A percentile compares a stretch with the other conserved stretches of the same genome.
These are phyloP conservation scores for Cryptoblepharus egeriae DNA, from an alignment of 2,797 vertebrate species.

Conservation along the genomic window DNA sequence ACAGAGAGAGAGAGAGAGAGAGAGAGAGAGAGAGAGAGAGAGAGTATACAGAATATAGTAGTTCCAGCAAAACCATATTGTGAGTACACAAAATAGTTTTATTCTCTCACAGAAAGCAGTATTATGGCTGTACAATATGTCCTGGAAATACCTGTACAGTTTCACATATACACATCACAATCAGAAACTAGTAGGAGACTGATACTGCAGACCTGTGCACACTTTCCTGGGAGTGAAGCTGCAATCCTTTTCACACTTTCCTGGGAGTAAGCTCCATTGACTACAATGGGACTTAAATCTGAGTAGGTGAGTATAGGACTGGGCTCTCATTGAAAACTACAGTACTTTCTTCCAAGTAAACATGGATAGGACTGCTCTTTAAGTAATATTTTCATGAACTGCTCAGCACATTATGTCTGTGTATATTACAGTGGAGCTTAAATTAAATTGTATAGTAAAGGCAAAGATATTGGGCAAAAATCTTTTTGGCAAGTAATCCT, in stretches of 20 bases:
- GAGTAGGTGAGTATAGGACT: too few relatives aligned
- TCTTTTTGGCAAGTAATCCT: background rate
- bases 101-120: background rate
- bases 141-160: background rate
- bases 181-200: background rate
- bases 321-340: too few relatives aligned
- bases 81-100: background rate
- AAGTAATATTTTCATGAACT: background rate
- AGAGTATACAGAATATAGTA: background rate
- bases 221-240: too few relatives aligned
- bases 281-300: too few relatives aligned
- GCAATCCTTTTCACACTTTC: too few relatives aligned
- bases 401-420: background rate
- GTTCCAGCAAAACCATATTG: background rate
- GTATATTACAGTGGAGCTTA: background rate
- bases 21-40: too few relatives aligned
- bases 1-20: too few relatives aligned
- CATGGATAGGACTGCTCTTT: too few relatives aligned
- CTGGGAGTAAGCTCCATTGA: too few relatives aligned
- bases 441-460: background rate
- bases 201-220: background rate
- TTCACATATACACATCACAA: background rate
- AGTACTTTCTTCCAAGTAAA: too few relatives aligned
- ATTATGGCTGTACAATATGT: background rate
- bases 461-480: background rate